phyloP scores from a whole-genome alignment of 2,797 vertebrate species.

The Eulemur mongoz region DNA sequence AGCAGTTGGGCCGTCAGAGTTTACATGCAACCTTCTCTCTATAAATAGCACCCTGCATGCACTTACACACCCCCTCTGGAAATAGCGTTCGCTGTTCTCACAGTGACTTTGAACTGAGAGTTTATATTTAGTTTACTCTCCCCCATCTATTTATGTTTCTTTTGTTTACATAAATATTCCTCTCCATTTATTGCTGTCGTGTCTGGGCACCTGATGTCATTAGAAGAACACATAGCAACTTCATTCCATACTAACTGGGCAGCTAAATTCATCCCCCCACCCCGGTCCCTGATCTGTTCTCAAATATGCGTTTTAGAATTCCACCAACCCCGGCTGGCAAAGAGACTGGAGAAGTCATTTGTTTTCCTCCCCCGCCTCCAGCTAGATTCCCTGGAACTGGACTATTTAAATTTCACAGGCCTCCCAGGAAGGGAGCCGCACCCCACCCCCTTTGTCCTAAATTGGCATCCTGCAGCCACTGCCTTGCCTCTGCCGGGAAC shows the following conservation, averaged over 20 bases:
- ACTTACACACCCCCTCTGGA: conserved; percentile 50
- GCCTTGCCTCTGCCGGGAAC: neutral
- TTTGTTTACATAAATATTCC: conserved; percentile 75
- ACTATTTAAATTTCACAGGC: conserved; percentile 31
- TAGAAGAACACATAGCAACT: conserved; percentile 27
- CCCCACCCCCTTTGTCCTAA: neutral
- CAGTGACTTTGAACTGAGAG: conserved; percentile 68
- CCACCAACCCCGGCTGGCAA: conserved; percentile 2
- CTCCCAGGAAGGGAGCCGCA: conserved; percentile 1
- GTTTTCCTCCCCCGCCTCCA: neutral
- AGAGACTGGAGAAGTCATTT: neutral
- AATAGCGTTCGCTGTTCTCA: conserved; percentile 64
- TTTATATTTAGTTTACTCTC: conserved; percentile 76
- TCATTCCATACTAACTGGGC: neutral
- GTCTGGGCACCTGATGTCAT: conserved; percentile 70
- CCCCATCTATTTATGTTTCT: conserved; percentile 69
- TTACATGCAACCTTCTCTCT: conserved; percentile 44
- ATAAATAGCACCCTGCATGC: conserved; percentile 56
- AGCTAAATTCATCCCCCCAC: neutral
- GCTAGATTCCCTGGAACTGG: conserved; percentile 29
- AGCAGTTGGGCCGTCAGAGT: neutral
- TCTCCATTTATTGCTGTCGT: conserved; percentile 48
- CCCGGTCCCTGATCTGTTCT: neutral
- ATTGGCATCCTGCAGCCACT: neutral
- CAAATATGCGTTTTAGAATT: conserved; percentile 7